These are phyloP conservation scores for Muscidifurax raptorellus DNA, from an alignment of 1,140 invertebrate genomes.

Conservation along the genomic window DNA sequence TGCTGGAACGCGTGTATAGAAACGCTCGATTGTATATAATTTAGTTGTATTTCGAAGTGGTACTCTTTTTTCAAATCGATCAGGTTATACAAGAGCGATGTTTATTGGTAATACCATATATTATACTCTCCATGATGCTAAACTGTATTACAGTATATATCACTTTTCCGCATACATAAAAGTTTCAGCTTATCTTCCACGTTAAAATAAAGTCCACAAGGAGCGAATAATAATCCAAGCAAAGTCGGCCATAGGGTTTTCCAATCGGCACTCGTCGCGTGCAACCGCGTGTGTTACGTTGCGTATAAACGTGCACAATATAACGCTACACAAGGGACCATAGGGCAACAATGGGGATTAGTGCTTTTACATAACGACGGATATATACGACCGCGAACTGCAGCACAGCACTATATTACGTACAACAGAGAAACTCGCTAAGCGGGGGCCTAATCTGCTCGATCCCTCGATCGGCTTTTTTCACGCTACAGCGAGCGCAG, in stretches of 20 bases:
- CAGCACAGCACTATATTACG: not conserved
- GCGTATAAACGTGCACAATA: not conserved
- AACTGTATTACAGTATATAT: no score
- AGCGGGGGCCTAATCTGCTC: slow-evolving; percentile 51
- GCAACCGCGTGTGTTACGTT: not conserved
- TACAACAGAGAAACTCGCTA: not conserved
- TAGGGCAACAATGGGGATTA: slow-evolving; percentile 39
- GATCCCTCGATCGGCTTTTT: slow-evolving; percentile 57
- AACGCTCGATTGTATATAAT: no score
- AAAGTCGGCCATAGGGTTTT: not conserved
- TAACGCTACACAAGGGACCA: not conserved
- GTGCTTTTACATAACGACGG: slow-evolving; percentile 61
- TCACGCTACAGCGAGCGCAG: slow-evolving; percentile 54
- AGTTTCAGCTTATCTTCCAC: no score
- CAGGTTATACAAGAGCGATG: no score
- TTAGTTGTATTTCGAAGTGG: no score
- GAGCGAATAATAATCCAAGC: no score
- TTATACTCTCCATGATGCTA: no score
- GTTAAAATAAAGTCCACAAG: no score
- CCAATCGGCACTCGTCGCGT: not conserved
- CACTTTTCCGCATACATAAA: no score
- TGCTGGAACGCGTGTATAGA: not conserved
- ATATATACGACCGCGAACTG: slow-evolving; percentile 32
- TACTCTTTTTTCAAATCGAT: no score
- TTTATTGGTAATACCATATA: no score